Conservation (phyloP, 2,888 invertebrate species). For the Nemotelus pantherinus region DNA sequence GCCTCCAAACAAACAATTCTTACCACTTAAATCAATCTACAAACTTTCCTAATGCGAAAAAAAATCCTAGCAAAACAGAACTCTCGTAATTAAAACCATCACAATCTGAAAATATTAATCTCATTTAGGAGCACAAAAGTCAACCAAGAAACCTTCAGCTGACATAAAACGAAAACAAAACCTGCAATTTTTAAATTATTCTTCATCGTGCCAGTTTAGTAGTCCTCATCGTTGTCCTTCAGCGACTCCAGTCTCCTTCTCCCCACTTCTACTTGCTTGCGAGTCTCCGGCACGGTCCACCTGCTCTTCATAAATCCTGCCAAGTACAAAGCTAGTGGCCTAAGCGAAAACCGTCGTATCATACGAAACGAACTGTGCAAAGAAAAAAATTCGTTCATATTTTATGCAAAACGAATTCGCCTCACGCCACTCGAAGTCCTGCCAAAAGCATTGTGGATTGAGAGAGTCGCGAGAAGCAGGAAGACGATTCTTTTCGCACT, state of each 20-base stretch:
- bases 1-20: no score
- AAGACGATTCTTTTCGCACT: no score
- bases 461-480: no score
- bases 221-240: background rate
- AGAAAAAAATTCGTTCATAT: constrained; percentile 21
- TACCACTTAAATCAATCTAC: no score
- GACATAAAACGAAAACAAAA: constrained; percentile 15
- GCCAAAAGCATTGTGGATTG: no score
- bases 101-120: constrained; percentile 25
- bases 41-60: no score
- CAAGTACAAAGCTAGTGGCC: background rate
- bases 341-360: background rate
- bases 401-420: constrained; percentile 31
- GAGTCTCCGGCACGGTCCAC: background rate
- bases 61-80: background rate
- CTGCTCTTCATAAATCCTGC: constrained; percentile 2
- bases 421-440: background rate
- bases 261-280: no score
- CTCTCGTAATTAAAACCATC: constrained; percentile 19
- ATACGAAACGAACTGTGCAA: background rate
- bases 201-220: constrained; percentile 21
- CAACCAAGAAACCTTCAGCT: constrained; percentile 13
- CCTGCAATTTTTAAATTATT: constrained; percentile 36
- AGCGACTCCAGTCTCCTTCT: background rate
- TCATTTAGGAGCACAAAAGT: constrained; percentile 19